Conservation (phyloP, 30 jellyfish, hydroid and myxozoan genomes). For the Pelagia noctiluca region DNA sequence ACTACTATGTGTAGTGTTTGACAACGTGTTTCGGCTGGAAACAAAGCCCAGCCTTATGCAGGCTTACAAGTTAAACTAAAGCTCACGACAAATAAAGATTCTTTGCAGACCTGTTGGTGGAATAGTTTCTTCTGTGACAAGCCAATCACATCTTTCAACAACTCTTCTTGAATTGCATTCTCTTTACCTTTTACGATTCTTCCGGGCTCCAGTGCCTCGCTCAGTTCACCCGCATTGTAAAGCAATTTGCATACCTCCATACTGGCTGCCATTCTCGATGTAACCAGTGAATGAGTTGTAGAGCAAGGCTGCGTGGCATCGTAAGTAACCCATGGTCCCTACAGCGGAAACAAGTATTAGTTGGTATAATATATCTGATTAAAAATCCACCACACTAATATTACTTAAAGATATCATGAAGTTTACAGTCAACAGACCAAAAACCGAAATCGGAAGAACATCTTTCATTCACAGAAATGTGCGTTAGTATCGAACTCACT, state of each 20-base stretch:
- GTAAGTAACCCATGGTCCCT: constrained; percentile 1
- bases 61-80: too few species aligned
- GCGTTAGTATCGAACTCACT: too few species aligned
- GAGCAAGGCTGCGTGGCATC: not conserved
- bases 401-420: too few species aligned
- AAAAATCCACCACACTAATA: too few species aligned
- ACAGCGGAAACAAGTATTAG: too few species aligned
- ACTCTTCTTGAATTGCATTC: not conserved
- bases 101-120: not conserved
- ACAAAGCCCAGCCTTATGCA: too few species aligned
- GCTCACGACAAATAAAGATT: not conserved
- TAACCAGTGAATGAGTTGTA: not conserved
- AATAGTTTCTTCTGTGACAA: constrained; percentile 1
- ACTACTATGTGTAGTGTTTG: too few species aligned
- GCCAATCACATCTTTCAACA: not conserved
- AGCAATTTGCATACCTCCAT: constrained; percentile 56
- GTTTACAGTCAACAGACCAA: too few species aligned
- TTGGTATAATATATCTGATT: too few species aligned
- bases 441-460: too few species aligned
- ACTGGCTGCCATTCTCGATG: constrained; percentile 63
- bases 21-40: too few species aligned
- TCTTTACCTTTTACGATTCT: not conserved
- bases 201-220: constrained; percentile 28
- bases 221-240: constrained; percentile 15
- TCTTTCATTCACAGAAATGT: too few species aligned